Evolutionary conservation across 2,113 vertebrate species (phyloP).

Genomic region (Paramisgurnus dabryanus): DNA sequence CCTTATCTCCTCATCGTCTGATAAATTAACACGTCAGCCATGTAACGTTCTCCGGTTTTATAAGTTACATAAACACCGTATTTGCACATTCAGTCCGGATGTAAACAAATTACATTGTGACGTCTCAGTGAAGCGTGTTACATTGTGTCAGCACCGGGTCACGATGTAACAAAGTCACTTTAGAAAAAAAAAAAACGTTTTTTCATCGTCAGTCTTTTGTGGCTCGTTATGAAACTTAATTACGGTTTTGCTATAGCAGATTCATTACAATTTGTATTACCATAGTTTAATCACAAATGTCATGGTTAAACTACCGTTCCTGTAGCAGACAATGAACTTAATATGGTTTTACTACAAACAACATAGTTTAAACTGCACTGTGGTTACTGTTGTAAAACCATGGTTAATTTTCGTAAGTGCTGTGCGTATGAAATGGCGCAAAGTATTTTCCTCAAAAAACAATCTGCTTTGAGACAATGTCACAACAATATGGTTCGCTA

Average conservation of each 20-base stretch:
- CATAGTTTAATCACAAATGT: too few species aligned
- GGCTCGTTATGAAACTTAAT: too few species aligned
- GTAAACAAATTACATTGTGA: background rate
- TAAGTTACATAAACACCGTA: background rate
- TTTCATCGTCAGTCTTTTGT: conserved; percentile 4
- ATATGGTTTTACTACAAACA: too few species aligned
- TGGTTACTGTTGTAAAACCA: too few species aligned
- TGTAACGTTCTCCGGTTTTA: background rate
- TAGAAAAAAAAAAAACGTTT: background rate
- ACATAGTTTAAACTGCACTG: too few species aligned
- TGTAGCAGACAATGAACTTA: too few species aligned
- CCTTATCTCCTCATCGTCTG: background rate
- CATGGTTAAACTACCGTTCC: too few species aligned
- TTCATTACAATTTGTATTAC: too few species aligned
- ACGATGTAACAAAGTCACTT: background rate
- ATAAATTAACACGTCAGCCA: background rate
- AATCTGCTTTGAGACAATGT: background rate
- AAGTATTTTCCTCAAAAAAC: conserved; percentile 21
- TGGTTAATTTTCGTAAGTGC: too few species aligned
- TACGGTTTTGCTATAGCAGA: too few species aligned
- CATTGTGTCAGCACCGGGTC: conserved; percentile 1
- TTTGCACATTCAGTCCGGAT: background rate
- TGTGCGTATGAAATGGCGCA: conserved; percentile 48
- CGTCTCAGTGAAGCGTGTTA: background rate
- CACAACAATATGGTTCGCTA: background rate